Evolutionary conservation across 2,888 invertebrate species (phyloP), one percentile per base, ranked within the genome.

Genomic region (Cremastinae sp.): DNA sequence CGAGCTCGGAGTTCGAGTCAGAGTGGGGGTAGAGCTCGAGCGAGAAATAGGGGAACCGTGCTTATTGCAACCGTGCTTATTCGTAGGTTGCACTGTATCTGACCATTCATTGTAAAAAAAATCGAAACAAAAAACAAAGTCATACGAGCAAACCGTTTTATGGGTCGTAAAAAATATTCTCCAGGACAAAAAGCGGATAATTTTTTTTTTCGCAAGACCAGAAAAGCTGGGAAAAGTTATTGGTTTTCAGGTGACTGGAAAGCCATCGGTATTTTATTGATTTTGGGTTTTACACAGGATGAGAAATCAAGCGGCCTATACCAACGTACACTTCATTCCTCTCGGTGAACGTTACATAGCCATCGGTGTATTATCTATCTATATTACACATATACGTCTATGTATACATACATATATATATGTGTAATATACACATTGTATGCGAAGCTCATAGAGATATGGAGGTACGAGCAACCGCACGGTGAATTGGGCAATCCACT

Each of bases 401-500:
- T n/a, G n/a, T n/a, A n/a, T n/a, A n/a, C n/a, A n/a, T n/a, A n/a
- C n/a, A n/a, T n/a, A n/a, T n/a, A n/a, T n/a, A n/a, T n/a, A n/a
- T n/a, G n/a, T n/a, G n/a, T n/a, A n/a, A n/a, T n/a, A n/a, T n/a
- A n/a, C n/a, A 43, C 14, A 43, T 37, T 37, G 45, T 12, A 7
- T 41, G 49, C 56, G 37, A 51, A 22, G 69, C 58, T 35, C 22
- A 35, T 7, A 37, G 41, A 22, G n/a, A 55, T 55, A 16, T 22
- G 37, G 55, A 28, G 53, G 53, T 66, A 66, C 7, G 66, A 56
- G 56, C 59, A 68, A 71, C 75, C 75, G 37, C 62, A 68, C 61
- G 37, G 35, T 43, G 71, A 75, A 71, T 66, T 71, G 66, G 61
- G 62, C 75, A 75, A 72, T 75, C 62, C 56, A 71, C 75, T 71